Evolutionary conservation across 2,113 vertebrate species (phyloP).

Genomic region (Leptodactylus fuscus): DNA sequence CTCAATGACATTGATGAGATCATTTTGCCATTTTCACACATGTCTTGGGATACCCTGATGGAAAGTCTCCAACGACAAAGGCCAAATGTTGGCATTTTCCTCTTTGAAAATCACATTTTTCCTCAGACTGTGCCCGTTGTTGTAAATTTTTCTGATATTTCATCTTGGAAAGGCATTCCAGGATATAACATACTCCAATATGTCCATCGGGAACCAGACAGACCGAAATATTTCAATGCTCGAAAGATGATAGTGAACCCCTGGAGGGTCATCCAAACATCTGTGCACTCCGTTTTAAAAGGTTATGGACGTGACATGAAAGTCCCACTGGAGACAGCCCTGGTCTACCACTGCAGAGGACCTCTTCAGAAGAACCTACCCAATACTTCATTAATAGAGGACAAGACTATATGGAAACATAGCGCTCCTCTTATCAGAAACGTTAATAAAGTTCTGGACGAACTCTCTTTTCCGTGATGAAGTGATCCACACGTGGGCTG

Average conservation of each 20-base stretch:
- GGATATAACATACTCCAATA: constrained; percentile 22
- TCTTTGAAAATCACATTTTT: constrained; percentile 55
- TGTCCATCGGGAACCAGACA: constrained; percentile 25
- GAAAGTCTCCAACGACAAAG: constrained; percentile 26
- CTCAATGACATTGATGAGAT: constrained; percentile 57
- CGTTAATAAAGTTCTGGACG: constrained; percentile 64
- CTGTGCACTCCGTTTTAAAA: constrained; percentile 65
- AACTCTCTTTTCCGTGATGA: constrained; percentile 7
- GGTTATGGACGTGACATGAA: constrained; percentile 49
- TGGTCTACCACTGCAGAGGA: constrained; percentile 67
- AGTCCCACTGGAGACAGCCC: constrained; percentile 64
- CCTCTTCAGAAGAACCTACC: constrained; percentile 62
- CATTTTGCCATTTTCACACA: constrained; percentile 39
- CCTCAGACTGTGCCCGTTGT: constrained; percentile 9
- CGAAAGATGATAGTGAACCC: constrained; percentile 72
- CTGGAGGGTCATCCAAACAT: constrained; percentile 69
- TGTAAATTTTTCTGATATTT: constrained; percentile 1
- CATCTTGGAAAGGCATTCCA: constrained; percentile 9
- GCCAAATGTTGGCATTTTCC: background rate
- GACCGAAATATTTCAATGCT: constrained; percentile 57
- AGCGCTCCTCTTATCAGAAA: constrained; percentile 64
- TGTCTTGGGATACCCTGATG: constrained; percentile 37
- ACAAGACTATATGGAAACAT: constrained; percentile 65
- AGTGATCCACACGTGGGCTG: background rate
- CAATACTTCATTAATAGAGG: constrained; percentile 63